Evolutionary conservation across 1,140 invertebrate genomes (phyloP), one percentile per base, ranked within the genome.

Genomic region (Leptinotarsa defecta): DNA sequence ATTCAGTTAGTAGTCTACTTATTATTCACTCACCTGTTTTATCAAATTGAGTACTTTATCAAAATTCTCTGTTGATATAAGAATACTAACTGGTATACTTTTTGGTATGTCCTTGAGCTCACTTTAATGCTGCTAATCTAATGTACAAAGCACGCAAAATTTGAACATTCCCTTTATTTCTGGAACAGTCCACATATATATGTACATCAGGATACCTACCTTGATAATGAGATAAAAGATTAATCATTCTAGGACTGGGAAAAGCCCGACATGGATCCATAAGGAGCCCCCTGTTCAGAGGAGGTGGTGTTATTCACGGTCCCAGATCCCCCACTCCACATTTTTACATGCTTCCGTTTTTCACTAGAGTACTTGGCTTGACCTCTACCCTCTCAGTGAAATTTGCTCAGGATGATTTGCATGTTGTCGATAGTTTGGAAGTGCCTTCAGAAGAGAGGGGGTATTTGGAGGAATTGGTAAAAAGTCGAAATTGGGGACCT

Each of bases 321-420:
- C 97, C 97, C 4, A 89, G 96, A 57, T 93, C 94, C 0, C 96
- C 96, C 6, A 94, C 90, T 67, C 91, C 94, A 11, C 91, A 94
- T 82, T 99, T 98, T 86, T 99, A 93, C 83, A 98, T 99, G 96
- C 84, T 99, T 22, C 93, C 94, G 0, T 93, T 92, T 83, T 89
- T 88, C 75, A 86, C 86, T 3, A 85, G 98, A 78, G 85, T 98
- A 4, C 79, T 89, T 72, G 98, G 98, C 0, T 88, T 99, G 1
- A 93, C 91, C 13, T 89, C 92, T 13, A 92, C 92, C 0, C 86
- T 99, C 8, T 95, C 97, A 27, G 88, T 94, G 3, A 99, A 99
- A 87, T 89, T 97, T 78, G 95, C 95, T 13, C 96, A 97, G 89
- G 95, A 98, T 89, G 96, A 99, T 88, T 86, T 99, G 61, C 95